A percentile compares a stretch with the other conserved stretches of the same genome.
Conservation (phyloP, 2,797 vertebrate species). For the Prunella strophiata region DNA sequence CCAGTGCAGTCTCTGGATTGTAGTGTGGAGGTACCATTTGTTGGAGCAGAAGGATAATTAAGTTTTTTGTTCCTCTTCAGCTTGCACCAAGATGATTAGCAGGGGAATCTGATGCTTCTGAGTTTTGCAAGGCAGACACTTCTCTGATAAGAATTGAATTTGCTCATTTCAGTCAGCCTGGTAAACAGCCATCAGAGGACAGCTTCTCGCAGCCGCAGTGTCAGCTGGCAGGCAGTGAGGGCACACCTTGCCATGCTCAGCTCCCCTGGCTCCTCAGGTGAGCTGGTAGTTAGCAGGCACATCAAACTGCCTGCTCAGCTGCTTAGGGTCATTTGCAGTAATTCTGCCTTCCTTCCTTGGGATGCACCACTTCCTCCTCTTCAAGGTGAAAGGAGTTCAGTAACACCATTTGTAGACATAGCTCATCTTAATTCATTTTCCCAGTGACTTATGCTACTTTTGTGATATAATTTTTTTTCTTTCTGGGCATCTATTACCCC, state of each 20-base stretch:
- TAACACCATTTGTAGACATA: not conserved
- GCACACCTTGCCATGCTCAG: not conserved
- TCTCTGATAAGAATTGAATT: not conserved
- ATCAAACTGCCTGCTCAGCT: not conserved
- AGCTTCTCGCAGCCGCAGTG: not conserved
- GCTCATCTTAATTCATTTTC: not conserved
- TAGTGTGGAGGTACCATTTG: not conserved
- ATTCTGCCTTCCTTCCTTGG: not conserved
- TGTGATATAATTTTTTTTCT: not conserved
- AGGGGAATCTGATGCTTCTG: not conserved
- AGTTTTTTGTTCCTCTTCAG: not conserved
- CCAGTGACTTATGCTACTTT: not conserved
- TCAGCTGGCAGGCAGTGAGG: not conserved
- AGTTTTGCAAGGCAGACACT: constrained; percentile 1
- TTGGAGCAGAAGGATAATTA: not conserved
- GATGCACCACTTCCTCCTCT: not conserved
- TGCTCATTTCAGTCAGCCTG: not conserved
- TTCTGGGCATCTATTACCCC: not conserved
- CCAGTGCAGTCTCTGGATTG: not conserved
- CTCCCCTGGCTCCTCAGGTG: not conserved
- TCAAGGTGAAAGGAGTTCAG: not conserved
- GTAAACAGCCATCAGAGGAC: not conserved
- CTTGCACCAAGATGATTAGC: not conserved
- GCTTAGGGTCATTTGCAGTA: not conserved
- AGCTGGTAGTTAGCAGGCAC: not conserved